Base-by-base conservation (phyloP, 2,888 invertebrate species). In the Cheilosia vernalis region DNA sequence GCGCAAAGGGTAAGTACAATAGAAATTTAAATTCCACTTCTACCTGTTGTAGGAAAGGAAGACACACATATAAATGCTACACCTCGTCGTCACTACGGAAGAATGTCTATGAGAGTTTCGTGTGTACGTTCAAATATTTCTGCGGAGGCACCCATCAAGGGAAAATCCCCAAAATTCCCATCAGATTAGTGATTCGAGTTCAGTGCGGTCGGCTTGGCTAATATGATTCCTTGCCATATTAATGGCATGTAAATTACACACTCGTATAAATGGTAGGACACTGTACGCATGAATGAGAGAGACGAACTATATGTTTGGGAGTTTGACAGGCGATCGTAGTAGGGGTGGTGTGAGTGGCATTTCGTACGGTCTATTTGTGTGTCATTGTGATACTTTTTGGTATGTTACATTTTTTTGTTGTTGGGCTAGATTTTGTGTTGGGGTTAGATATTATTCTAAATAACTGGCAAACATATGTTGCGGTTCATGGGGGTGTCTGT, bases 401-500 rank as follows among this genome's bases (percentile, higher is more conserved):
- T 74, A 53, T 47, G 30, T 30, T 9, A 9, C 1, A 27, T 27
- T 27, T 27, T 37, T 51, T 40, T 49, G n/a, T 27, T 53, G 37
- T 47, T 49, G 37, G 53, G 51, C 13, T 47, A 19, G 3, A 17
- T 47, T 53, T 53, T 60, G 55, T 37, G 58, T 44, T 49, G 19
- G 64, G 76, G 77, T 78, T 27, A 27, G 27, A 27, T 78, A 78
- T 67, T 78, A 78, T 67, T 72, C 66, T 67, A 81, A 81, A 81
- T 81, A 73, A 72, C 80, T 76, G 72, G 53, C 19, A 53, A 85
- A 85, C 84, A 85, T 76, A 81, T 85, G 85, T 81, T 85, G 79
- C 69, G 83, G 79, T 15, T 51, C 51, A 72, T 60, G 56, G 42
- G 55, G 15, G 21, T 72, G 55, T 49, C 24, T 60, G 10, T 80